Evolutionary conservation across 2,888 invertebrate species (phyloP), one percentile per base, ranked within the genome.

Genomic region (Meteorus colon): DNA sequence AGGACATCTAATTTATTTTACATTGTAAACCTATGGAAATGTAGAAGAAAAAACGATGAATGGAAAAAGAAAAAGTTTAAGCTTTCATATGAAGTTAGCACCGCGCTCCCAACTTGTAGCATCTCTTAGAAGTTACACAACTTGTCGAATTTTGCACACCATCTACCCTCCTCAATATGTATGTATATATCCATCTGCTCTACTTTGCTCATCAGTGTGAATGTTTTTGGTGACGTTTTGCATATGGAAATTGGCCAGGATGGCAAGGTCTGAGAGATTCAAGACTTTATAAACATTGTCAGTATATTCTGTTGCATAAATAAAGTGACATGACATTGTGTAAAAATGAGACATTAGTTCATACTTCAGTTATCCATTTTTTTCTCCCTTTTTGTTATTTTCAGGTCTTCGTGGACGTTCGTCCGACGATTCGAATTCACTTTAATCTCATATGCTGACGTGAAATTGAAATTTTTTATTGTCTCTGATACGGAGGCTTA

Each of bases 191-290:
- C 51, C 12, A 51, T 75, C 72, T 45, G 62, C 77, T 80, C 77
- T 79, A 81, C 80, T 82, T 83, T 82, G 81, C 82, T 81, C 81
- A 76, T 68, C 24, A 68, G 29, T n/a, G 16, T 55, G 29, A n/a
- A 68, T 16, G 68, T 24, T 59, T 79, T 55, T 73, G 70, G 77
- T 69, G 78, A 76, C 78, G 77, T 80, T 85, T 86, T 85, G 84
- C 85, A 85, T 85, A 86, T 84, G 84, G 84, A 86, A 86, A 84
- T 85, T 84, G 82, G 78, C 81, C 80, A 70, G 70, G 80, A 77
- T 69, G 59, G 37, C 31, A 8, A 24, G 27, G 34, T 62, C 24
- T 55, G 31, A 45, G 71, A 72, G 60, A 79, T 75, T 74, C 73
- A 70, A 72, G 77, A 77, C 77, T 78, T 34, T 65, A 70, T 67